phyloP scores from a whole-genome alignment of 2,888 invertebrate genomes.

The Mycalesis mineus region DNA sequence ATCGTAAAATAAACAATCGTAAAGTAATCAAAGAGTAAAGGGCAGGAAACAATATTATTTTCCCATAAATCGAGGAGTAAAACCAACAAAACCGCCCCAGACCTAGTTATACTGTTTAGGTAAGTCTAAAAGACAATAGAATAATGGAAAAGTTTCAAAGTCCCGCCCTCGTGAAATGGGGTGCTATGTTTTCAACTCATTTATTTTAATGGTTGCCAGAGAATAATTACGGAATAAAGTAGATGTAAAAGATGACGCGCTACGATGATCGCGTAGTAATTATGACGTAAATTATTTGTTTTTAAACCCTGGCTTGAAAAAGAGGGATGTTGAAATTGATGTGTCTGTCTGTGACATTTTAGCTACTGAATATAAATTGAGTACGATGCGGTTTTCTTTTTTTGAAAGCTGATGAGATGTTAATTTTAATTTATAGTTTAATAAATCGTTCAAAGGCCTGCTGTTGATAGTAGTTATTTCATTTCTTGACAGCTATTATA shows the following conservation, averaged over 20 bases:
- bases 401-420: too few species aligned
- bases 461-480: too few species aligned
- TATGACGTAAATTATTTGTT: too few species aligned
- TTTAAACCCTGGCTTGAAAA: too few species aligned
- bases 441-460: too few species aligned
- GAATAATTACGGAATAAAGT: conserved; percentile 46
- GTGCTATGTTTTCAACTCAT: conserved; percentile 51
- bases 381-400: too few species aligned
- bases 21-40: not conserved
- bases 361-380: too few species aligned
- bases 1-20: not conserved
- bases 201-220: conserved; percentile 54
- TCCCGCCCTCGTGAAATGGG: conserved; percentile 37
- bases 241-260: conserved; percentile 15
- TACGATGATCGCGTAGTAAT: not conserved
- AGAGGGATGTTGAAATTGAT: too few species aligned
- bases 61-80: not conserved
- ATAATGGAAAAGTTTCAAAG: conserved; percentile 50
- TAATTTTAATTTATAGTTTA: too few species aligned
- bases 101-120: conserved; percentile 3
- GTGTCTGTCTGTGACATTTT: too few species aligned
- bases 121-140: conserved; percentile 19
- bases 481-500: too few species aligned
- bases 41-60: not conserved
- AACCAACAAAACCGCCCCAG: not conserved